Conservation (phyloP, 2,113 vertebrate species). For the Plecturocebus donacophilus region DNA sequence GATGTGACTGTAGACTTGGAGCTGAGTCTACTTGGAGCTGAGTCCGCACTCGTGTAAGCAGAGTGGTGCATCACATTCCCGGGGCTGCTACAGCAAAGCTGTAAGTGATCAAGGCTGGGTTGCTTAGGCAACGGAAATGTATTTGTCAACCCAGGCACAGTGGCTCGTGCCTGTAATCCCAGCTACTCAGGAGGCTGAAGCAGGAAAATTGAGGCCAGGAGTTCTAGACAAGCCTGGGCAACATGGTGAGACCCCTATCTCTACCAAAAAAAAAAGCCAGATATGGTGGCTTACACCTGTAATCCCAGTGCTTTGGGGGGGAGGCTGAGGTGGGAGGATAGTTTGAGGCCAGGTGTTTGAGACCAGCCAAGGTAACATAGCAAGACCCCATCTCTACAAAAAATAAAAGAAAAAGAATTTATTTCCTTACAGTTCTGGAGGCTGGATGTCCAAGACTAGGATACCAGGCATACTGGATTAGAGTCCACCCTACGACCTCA, state of each 20-base stretch:
- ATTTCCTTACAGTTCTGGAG: not conserved
- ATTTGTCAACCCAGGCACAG: not conserved
- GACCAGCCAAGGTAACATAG: too few species aligned
- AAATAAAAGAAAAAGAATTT: not conserved
- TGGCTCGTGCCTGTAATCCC: not conserved
- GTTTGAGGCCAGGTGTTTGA: too few species aligned
- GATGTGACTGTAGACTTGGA: too few species aligned
- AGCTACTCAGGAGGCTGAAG: not conserved
- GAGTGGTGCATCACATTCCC: too few species aligned
- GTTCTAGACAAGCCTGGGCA: not conserved
- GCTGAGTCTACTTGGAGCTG: not conserved
- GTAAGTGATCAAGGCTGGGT: not conserved
- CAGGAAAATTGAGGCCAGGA: not conserved
- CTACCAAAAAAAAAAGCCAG: not conserved
- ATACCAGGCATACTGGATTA: not conserved
- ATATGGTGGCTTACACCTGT: too few species aligned
- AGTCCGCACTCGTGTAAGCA: fast-evolving
- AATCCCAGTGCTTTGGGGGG: too few species aligned
- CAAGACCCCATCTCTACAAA: too few species aligned
- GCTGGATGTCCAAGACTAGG: not conserved
- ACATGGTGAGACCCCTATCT: not conserved
- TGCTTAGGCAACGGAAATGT: not conserved
- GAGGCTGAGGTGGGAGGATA: too few species aligned
- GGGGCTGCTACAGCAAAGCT: fast-evolving
- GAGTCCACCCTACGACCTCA: not conserved